Base-by-base conservation (phyloP, 2,888 invertebrate species). In the Drosophila borealis region DNA sequence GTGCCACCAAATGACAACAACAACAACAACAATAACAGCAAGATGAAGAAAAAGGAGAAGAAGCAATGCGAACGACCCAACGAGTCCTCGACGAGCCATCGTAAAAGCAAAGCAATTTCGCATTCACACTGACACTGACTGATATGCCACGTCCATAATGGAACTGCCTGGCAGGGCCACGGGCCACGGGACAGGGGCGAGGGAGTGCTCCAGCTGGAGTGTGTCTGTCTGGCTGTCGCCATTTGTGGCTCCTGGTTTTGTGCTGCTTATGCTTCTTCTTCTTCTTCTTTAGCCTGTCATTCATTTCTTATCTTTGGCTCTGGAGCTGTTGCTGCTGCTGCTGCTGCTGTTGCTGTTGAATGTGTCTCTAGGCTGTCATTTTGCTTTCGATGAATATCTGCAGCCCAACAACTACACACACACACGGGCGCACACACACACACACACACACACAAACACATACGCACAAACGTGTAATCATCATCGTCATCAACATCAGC, bases 281-380 rank as follows among this genome's bases (percentile, higher is more conserved):
- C 42, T 48, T 56, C 42, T 64, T 61, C 74, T 59, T 70, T 63
- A 64, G 81, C 67, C 70, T 82, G 85, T 79, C 85, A 84, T 85
- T 85, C 80, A 87, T 87, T 83, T 87, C 82, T 87, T 85, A 82
- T 84, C 89, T 82, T 76, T 84, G 59, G 55, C 70, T 74, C 53
- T 62, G 60, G 53, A 66, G 76, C 79, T 76, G 73, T 80, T 77
- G 76, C 66, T 79, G 68, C 21, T 61, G 53, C 59, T 78, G 68
- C 74, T 45, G 45, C 33, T 33, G 65, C 67, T 77, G 74, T 74
- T 79, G 67, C 55, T 78, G 82, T 77, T 85, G 90, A 90, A 91
- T 91, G 91, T 91, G 91, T 91, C 91, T 91, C 90, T 91, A 83
- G 91, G 91, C 91, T 91, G 91, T 91, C 91, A 91, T 91, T 91